These are phyloP conservation scores for Spea hammondii DNA, from an alignment of 2,797 vertebrate species.

Conservation along the genomic window DNA sequence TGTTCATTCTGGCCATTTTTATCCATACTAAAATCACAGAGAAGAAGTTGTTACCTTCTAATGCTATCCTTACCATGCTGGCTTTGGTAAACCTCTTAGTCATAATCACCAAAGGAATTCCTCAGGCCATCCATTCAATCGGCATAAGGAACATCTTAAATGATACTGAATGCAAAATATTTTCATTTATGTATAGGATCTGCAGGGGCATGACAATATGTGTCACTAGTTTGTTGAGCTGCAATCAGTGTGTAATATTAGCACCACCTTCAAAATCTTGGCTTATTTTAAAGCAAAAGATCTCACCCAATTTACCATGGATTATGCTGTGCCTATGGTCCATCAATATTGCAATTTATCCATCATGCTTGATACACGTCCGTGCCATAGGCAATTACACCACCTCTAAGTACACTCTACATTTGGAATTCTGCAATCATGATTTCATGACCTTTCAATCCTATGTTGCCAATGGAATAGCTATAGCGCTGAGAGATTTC, in stretches of 20 bases:
- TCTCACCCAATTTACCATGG: conserved; percentile 27
- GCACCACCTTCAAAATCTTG: conserved; percentile 36
- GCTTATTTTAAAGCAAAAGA: conserved; percentile 38
- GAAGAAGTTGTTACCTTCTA: conserved; percentile 36
- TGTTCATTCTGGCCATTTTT: conserved; percentile 28
- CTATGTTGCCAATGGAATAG: conserved; percentile 45
- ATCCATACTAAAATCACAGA: conserved; percentile 23
- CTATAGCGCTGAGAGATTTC: conserved; percentile 39
- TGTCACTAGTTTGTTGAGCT: conserved; percentile 44
- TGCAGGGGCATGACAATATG: conserved; percentile 48
- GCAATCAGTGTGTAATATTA: conserved; percentile 47
- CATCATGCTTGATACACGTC: conserved; percentile 36
- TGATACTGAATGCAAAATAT: conserved; percentile 40
- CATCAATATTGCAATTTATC: conserved; percentile 38
- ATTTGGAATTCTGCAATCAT: conserved; percentile 46
- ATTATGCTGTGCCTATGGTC: conserved; percentile 32
- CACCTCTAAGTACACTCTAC: conserved; percentile 33
- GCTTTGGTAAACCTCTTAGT: conserved; percentile 41
- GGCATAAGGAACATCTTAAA: conserved; percentile 44
- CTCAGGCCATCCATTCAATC: conserved; percentile 38
- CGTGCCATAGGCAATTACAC: conserved; percentile 38
- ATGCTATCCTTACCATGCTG: conserved; percentile 37
- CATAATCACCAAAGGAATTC: conserved; percentile 42
- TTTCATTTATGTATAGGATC: conserved; percentile 41
- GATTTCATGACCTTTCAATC: conserved; percentile 25